phyloP scores from a whole-genome alignment of 2,113 vertebrate species.

The Barnardius zonarius region DNA sequence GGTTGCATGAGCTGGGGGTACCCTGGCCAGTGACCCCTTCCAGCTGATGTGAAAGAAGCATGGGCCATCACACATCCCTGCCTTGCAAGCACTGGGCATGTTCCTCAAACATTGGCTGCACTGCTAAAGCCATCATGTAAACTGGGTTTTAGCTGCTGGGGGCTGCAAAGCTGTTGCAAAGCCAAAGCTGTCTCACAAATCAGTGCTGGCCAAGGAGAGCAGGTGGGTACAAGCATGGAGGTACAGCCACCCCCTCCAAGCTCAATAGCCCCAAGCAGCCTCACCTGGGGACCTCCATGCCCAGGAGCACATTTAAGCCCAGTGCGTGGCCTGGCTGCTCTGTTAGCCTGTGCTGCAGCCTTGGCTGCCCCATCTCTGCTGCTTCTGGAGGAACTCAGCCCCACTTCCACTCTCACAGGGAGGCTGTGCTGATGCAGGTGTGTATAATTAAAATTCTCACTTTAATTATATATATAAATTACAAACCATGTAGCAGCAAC shows the following conservation, averaged over 20 bases:
- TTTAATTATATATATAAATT: neutral
- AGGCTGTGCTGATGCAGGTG: neutral
- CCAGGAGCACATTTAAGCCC: neutral
- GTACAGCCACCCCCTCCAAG: too few relatives aligned
- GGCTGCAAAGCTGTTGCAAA: neutral
- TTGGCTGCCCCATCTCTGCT: neutral
- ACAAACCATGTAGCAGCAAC: neutral
- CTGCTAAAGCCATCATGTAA: neutral
- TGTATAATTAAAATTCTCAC: neutral
- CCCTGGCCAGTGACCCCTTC: neutral
- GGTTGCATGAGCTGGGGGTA: neutral
- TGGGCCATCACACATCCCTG: fast-evolving
- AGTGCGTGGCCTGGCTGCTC: neutral
- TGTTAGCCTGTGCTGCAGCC: too few relatives aligned
- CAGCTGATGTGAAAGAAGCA: neutral
- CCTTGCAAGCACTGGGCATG: neutral
- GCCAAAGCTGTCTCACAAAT: neutral
- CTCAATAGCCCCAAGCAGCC: neutral
- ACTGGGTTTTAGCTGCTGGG: neutral
- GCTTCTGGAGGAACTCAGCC: neutral
- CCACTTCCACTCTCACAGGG: neutral
- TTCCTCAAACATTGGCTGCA: fast-evolving
- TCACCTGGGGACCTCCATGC: neutral
- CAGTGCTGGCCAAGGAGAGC: neutral
- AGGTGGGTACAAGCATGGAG: neutral